phyloP scores from a whole-genome alignment of 2,797 vertebrate species.

The Oophaga sylvatica region DNA sequence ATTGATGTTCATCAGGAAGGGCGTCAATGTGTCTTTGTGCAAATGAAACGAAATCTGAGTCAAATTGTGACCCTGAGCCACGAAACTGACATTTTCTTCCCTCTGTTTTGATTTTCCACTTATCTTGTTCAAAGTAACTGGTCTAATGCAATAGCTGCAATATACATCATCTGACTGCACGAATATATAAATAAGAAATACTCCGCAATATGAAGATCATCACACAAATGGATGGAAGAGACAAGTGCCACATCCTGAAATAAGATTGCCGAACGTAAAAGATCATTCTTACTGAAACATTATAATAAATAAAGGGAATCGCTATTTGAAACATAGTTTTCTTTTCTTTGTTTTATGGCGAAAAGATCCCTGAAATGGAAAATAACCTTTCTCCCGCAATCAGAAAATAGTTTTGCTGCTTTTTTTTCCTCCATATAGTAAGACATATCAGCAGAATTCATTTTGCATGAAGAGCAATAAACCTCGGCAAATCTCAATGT shows the following conservation, averaged over 20 bases:
- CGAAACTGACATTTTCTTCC: conserved; percentile 45
- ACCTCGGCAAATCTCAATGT: not conserved
- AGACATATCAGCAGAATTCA: conserved; percentile 3
- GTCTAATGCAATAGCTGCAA: not conserved
- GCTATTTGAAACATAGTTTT: not conserved
- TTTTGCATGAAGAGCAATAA: conserved; percentile 8
- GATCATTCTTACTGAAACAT: not conserved
- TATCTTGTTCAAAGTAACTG: conserved; percentile 23
- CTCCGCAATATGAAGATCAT: not conserved
- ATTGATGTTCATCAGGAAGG: conserved; percentile 92
- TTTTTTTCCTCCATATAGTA: not conserved
- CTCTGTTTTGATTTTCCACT: conserved; percentile 46
- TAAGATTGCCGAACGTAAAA: not conserved
- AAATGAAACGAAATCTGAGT: conserved; percentile 95
- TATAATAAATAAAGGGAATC: not conserved
- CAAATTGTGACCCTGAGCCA: conserved; percentile 87
- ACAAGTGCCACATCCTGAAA: not conserved
- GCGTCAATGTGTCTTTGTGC: conserved; percentile 96
- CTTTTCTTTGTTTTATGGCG: not conserved
- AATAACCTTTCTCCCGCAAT: not conserved
- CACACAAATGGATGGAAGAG: not conserved
- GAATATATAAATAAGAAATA: not conserved
- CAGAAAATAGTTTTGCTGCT: not conserved
- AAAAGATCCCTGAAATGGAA: not conserved
- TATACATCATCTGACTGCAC: not conserved